phyloP scores from a whole-genome alignment of 2,113 vertebrate species.

The Grammomys surdaster region DNA sequence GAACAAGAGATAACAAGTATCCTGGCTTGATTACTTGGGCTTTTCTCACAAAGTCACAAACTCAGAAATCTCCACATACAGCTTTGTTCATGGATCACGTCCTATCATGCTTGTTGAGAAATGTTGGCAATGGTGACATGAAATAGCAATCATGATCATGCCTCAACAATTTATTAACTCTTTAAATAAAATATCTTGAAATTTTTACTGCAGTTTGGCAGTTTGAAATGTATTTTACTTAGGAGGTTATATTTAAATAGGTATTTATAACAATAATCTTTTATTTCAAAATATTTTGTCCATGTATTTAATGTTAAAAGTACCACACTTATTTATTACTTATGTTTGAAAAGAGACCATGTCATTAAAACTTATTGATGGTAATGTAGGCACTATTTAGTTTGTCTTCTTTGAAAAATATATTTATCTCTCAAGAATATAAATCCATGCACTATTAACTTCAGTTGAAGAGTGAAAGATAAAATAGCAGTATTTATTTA shows the following conservation, averaged over 20 bases:
- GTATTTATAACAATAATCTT: neutral
- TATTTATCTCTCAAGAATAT: neutral
- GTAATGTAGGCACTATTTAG: neutral
- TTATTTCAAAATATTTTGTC: neutral
- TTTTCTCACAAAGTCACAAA: neutral
- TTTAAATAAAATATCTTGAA: neutral
- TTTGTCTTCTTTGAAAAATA: neutral
- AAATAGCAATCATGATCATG: accelerated
- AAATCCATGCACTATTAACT: neutral
- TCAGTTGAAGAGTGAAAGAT: neutral
- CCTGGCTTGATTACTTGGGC: neutral
- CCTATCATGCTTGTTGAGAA: too few species aligned
- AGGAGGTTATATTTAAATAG: neutral
- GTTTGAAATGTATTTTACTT: neutral
- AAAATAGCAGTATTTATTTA: neutral
- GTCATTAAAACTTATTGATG: neutral
- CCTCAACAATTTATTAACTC: neutral
- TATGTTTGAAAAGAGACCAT: neutral
- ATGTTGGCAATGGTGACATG: neutral
- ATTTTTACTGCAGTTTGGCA: neutral
- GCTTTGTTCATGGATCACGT: too few species aligned
- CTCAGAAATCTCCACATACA: neutral
- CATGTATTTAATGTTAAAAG: neutral
- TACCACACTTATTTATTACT: neutral
- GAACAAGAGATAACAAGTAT: neutral